These are phyloP conservation scores for Rhagonycha fulva DNA, from an alignment of 2,888 invertebrate genomes.

Conservation along the genomic window DNA sequence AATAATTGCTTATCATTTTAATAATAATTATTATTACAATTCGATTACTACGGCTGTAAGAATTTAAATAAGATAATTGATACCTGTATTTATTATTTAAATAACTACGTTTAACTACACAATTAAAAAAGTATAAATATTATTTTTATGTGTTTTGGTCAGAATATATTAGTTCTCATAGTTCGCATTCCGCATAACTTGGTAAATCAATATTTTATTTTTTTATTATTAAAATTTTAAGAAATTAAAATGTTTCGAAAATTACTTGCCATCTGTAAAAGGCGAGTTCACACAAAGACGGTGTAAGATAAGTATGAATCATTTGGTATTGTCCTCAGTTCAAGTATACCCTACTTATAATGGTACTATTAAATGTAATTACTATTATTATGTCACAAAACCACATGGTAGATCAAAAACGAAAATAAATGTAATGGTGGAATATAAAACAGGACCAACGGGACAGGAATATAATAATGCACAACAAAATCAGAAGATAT, in stretches of 20 bases:
- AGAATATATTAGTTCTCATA: no score
- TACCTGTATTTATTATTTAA: no score
- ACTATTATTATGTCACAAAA: neutral
- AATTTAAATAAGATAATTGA: no score
- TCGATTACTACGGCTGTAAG: no score
- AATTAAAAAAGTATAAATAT: no score
- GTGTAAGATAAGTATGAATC: neutral
- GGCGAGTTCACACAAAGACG: neutral
- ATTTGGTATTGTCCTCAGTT: neutral
- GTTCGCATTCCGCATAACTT: no score
- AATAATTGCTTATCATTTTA: no score
- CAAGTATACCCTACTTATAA: neutral
- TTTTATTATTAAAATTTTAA: no score
- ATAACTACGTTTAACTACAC: no score
- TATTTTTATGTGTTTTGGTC: no score
- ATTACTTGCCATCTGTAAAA: neutral
- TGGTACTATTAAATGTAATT: neutral
- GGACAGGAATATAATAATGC: neutral
- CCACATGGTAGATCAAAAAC: neutral
- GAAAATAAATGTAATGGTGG: neutral
- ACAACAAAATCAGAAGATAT: neutral
- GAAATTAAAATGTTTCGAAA: neutral
- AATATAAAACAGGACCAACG: neutral
- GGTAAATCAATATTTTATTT: no score
- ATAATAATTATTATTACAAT: no score